Evolutionary conservation across 2,888 invertebrate species (phyloP), one percentile per base, ranked within the genome.

Genomic region (Plebejus anna): DNA sequence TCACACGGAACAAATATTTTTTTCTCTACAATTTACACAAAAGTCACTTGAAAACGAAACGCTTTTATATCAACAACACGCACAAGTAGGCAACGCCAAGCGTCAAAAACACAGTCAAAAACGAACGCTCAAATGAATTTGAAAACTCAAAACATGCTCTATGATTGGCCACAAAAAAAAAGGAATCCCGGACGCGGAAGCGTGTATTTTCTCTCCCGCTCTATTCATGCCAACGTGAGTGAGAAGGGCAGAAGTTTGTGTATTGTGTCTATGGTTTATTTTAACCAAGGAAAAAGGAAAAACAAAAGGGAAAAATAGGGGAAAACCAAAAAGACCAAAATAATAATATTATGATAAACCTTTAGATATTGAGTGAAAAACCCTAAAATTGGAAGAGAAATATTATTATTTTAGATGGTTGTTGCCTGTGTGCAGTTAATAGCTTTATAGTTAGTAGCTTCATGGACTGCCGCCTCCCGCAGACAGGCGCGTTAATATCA

Each of bases 121-220:
- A 90, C 90, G 90, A 87, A 90, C 90, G 90, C 92, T 84, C 84
- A 87, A 89, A 89, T 85, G 82, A 85, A 87, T 89, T 90, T 87
- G 82, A 88, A 92, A 91, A 88, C 73, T 73, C 51, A 55, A 51
- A 73, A 51, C 55, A 13, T 73, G 73, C 73, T 73, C 73, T 73
- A 73, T 73, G 73, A 73, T 73, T 73, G 73, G 73, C 55, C 51
- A 73, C 32, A 51, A 73, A 73, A 73, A 73, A 72, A 73, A 73
- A 22, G 22, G 16, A 13, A 55, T 73, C 32, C 11, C 73, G 55
- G 73, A 55, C 51, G 32, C 73, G 55, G 73, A 55, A 7, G 51
- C 73, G 13, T 13, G 7, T 55, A 28, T 28, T n/a, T 32, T 73
- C 32, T 51, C 1, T 51, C 51, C 28, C 36, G 55, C n/a, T 73